Percentiles rank a stretch among this genome's conserved stretches.
These are phyloP conservation scores for Erebia epiphron DNA, from an alignment of 2,888 invertebrate genomes.

Conservation along the genomic window DNA sequence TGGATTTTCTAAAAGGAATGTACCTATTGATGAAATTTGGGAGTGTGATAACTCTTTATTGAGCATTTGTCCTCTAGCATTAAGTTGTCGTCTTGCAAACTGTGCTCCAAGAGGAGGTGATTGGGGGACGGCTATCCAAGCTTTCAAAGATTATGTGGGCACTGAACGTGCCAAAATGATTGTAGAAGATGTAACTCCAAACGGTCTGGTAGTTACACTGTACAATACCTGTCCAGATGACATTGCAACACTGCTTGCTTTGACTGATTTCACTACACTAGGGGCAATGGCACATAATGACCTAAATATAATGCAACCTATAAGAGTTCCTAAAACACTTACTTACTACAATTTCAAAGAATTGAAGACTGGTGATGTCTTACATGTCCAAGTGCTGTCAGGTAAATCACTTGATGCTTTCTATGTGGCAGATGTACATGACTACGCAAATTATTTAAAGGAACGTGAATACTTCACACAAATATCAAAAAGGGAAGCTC, in stretches of 20 bases:
- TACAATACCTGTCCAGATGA: conserved; percentile 48
- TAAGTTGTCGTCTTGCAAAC: conserved; percentile 46
- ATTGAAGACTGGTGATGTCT: conserved; percentile 37
- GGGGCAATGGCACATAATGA: conserved; percentile 40
- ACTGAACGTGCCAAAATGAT: conserved; percentile 44
- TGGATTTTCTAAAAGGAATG: conserved; percentile 44
- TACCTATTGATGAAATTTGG: conserved; percentile 38
- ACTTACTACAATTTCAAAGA: conserved; percentile 37
- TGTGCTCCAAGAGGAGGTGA: conserved; percentile 41
- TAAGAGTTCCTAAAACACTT: conserved; percentile 25
- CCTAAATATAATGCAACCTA: background rate
- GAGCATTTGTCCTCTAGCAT: conserved; percentile 41
- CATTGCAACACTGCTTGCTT: conserved; percentile 48
- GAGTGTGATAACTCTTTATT: conserved; percentile 13
- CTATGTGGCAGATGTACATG: conserved; percentile 43
- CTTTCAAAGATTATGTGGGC: conserved; percentile 49
- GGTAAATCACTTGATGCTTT: conserved; percentile 43
- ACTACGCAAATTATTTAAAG: conserved; percentile 42
- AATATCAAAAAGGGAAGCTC: no score
- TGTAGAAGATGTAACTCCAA: conserved; percentile 39
- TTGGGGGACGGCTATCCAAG: conserved; percentile 43
- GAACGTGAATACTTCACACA: conserved; percentile 25
- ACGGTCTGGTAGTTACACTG: conserved; percentile 44
- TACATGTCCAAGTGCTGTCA: conserved; percentile 43
- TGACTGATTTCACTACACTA: conserved; percentile 44